Evolutionary conservation across 2,888 invertebrate genomes (phyloP).

Genomic region (Harpalus rubripes): DNA sequence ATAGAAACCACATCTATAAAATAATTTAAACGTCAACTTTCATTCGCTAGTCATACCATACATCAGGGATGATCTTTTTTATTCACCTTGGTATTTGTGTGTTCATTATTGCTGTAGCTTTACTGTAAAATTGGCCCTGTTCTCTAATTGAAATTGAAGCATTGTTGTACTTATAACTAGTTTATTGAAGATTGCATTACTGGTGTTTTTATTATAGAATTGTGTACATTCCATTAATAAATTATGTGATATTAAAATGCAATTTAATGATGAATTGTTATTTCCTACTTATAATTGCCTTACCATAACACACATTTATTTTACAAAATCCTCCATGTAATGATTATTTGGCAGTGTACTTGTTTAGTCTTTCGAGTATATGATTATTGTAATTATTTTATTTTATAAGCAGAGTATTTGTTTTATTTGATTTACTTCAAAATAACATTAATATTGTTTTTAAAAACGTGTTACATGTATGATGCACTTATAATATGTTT

Average conservation of each 20-base stretch:
- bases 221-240: neutral
- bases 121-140: neutral
- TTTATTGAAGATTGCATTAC: neutral
- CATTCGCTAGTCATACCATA: no score
- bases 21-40: no score
- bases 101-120: no score
- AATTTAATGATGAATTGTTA: slow-evolving; percentile 7
- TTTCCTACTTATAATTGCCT: neutral
- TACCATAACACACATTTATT: neutral
- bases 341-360: neutral
- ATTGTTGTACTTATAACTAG: neutral
- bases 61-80: no score
- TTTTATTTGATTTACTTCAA: neutral
- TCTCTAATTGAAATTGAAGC: neutral
- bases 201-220: neutral
- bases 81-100: no score
- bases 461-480: neutral
- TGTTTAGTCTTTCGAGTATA: neutral
- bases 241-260: slow-evolving; percentile 3
- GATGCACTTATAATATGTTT: slow-evolving; percentile 42
- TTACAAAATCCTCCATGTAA: neutral
- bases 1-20: no score
- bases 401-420: neutral
- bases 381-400: neutral
- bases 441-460: neutral